Base-by-base conservation (phyloP, 2,888 invertebrate genomes). In the Apamea monoglypha region DNA sequence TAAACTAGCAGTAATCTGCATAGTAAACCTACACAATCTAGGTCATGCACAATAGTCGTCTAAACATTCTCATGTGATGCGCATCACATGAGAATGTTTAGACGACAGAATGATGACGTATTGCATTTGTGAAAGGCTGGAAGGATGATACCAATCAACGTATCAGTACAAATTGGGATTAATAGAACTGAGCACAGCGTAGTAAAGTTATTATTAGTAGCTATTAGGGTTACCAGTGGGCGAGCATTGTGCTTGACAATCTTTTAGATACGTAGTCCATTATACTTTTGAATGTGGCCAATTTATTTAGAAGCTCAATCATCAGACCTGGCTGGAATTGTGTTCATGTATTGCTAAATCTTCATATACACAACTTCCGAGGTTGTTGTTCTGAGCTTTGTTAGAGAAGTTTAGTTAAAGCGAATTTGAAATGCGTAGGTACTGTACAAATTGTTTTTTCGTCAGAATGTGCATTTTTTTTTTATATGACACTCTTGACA, bases 141-240 rank as follows among this genome's bases (percentile, higher is more conserved):
- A 80, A 85, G 90, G 90, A 90, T 83, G 86, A 81, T 44, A 64
- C 80, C 86, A 86, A 90, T 89, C 78, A 88, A 87, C 72, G 78
- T 84, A 89, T 87, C 76, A 83, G 82, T 40, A 68, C 75, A 77
- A 87, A 90, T 90, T 89, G 78, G 74, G 71, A 76, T 84, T 80
- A 86, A 90, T 90, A 86, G 56, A 87, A 83, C 77, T 76, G 78
- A 74, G 63, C 66, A 67, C 74, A 59, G 44, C 80, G 82, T 80
- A 81, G 81, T 83, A 90, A 82, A 40, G 74, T 79, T 83, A 80
- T 64, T 76, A 76, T 75, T 74, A 83, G 50, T 10, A 59, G 21
- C 32, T 29, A 25, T 63, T 63, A 88, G 82, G 88, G 87, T 36
- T 88, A 74, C 6, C 25, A n/a, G n/a, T 63, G 25, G 50, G 32